Evolutionary conservation across 2,888 invertebrate species (phyloP).

Genomic region (Urechis unicinctus): DNA sequence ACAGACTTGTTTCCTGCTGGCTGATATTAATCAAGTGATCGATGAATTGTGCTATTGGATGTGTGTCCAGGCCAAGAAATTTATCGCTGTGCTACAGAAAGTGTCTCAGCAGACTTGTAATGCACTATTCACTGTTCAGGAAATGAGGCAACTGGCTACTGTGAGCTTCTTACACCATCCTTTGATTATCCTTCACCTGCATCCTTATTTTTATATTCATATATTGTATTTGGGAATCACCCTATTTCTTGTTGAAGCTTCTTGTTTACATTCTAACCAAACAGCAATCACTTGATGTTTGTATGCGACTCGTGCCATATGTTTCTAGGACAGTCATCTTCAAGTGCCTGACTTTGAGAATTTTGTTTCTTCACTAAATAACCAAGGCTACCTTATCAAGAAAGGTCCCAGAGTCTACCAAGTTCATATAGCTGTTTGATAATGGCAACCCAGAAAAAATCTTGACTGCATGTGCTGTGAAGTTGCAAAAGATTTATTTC

Average conservation of each 20-base stretch:
- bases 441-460: too few species aligned
- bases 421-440: conserved; percentile 18
- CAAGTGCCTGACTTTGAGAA: conserved; percentile 61
- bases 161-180: conserved; percentile 23
- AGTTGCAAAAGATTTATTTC: too few species aligned
- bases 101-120: conserved; percentile 63
- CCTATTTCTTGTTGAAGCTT: too few species aligned
- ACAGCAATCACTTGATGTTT: neutral
- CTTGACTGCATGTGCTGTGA: too few species aligned
- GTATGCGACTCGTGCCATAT: neutral
- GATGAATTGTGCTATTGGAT: too few species aligned
- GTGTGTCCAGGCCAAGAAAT: conserved; percentile 64
- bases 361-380: conserved; percentile 72
- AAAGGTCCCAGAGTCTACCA: conserved; percentile 56
- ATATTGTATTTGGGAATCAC: too few species aligned
- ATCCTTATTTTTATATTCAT: too few species aligned
- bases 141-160: conserved; percentile 67
- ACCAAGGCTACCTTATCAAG: conserved; percentile 77
- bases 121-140: conserved; percentile 68
- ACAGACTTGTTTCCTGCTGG: too few species aligned
- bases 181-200: too few species aligned
- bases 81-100: conserved; percentile 64
- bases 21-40: too few species aligned
- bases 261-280: neutral
- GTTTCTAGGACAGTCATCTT: conserved; percentile 57